These are phyloP conservation scores for Zele albiditarsus DNA, from an alignment of 2,888 invertebrate genomes.

Conservation along the genomic window DNA sequence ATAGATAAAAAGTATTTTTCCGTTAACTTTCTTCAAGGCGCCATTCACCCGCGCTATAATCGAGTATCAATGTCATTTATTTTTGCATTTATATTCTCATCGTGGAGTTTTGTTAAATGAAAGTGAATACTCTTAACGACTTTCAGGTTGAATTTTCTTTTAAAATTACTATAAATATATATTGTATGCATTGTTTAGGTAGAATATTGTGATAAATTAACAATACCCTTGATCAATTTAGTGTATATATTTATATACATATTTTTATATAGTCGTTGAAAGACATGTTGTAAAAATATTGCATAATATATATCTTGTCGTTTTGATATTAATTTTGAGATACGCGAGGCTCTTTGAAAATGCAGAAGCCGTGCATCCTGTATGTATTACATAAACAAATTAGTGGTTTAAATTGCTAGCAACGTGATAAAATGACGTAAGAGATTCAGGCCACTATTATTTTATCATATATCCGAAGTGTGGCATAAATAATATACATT, in stretches of 20 bases:
- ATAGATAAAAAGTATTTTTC: background rate
- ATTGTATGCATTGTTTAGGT: background rate
- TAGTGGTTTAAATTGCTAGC: conserved; percentile 52
- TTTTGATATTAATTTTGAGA: conserved; percentile 44
- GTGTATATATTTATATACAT: background rate
- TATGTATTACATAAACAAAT: conserved; percentile 44
- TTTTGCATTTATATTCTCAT: conserved; percentile 30
- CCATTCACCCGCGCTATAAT: background rate
- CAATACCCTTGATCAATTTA: background rate
- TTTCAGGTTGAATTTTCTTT: conserved; percentile 21
- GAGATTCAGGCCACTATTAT: conserved; percentile 44
- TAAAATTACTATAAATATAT: background rate
- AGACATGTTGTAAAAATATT: background rate
- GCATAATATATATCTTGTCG: background rate
- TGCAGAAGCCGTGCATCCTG: conserved; percentile 58
- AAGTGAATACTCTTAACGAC: conserved; percentile 28
- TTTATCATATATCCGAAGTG: background rate
- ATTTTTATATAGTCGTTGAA: background rate
- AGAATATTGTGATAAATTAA: background rate
- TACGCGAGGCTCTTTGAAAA: conserved; percentile 50
- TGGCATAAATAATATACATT: background rate
- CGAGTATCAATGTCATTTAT: conserved; percentile 32
- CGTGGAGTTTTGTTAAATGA: conserved; percentile 21
- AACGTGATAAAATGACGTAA: conserved; percentile 57
- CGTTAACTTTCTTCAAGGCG: conserved; percentile 9